phyloP scores from a whole-genome alignment of 2,113 vertebrate genomes.

The Anolis carolinensis region DNA sequence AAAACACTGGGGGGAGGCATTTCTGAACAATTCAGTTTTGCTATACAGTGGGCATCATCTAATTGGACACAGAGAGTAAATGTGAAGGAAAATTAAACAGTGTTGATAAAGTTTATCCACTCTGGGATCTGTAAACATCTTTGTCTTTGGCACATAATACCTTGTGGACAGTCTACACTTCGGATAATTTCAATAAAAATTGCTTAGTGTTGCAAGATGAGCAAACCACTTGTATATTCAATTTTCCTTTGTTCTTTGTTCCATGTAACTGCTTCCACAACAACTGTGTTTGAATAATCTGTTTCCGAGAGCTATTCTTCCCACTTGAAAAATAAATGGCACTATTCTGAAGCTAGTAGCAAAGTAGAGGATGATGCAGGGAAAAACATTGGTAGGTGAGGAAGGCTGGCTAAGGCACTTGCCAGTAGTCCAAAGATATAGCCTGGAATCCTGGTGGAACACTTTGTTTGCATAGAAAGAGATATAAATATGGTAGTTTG shows the following conservation, averaged over 20 bases:
- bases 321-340: constrained; percentile 19
- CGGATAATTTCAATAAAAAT: constrained; percentile 41
- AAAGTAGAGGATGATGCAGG: neutral
- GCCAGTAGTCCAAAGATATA: constrained; percentile 13
- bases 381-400: neutral
- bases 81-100: constrained; percentile 33
- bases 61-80: neutral
- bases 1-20: neutral
- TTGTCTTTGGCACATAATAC: neutral
- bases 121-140: constrained; percentile 45
- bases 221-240: constrained; percentile 29
- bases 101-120: constrained; percentile 29
- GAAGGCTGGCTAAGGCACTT: neutral
- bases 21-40: neutral
- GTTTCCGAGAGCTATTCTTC: constrained; percentile 40
- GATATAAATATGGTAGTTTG: too few species aligned
- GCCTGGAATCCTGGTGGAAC: too few species aligned
- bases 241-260: constrained; percentile 47
- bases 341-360: constrained; percentile 30
- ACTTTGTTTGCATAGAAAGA: too few species aligned
- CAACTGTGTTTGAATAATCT: constrained; percentile 48
- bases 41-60: constrained; percentile 12
- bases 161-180: constrained; percentile 14
- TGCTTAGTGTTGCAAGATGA: constrained; percentile 43
- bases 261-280: constrained; percentile 32